These are phyloP conservation scores for Sula dactylatra DNA, from an alignment of 2,113 vertebrate species.

Conservation along the genomic window DNA sequence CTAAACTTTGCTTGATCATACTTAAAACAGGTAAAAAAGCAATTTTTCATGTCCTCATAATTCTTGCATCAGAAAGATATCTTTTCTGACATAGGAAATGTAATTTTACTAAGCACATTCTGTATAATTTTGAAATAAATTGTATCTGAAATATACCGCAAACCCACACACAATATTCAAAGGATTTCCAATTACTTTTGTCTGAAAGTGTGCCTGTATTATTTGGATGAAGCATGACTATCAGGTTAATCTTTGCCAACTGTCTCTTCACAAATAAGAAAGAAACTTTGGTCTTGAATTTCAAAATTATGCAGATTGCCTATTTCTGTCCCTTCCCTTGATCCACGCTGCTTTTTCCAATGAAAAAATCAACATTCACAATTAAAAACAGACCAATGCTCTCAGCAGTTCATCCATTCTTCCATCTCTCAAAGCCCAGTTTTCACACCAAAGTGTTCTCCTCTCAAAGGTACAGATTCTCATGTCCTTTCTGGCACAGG, in stretches of 20 bases:
- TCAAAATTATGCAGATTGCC: not conserved
- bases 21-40: not conserved
- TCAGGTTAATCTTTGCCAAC: not conserved
- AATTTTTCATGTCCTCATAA: not conserved
- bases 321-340: not conserved
- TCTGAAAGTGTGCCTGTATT: not conserved
- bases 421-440: not conserved
- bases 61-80: constrained; percentile 1
- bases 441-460: not conserved
- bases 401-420: not conserved
- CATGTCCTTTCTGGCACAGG: not conserved
- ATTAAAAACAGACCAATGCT: not conserved
- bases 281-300: not conserved
- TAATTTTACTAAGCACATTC: not conserved
- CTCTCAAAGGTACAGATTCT: not conserved
- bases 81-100: not conserved
- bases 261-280: not conserved
- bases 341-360: not conserved
- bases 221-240: not conserved
- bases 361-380: not conserved
- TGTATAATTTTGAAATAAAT: not conserved
- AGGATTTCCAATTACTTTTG: not conserved
- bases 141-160: not conserved
- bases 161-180: not conserved
- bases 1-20: not conserved